Base-by-base conservation (phyloP, 2,888 invertebrate species). In the Cancer borealis region DNA sequence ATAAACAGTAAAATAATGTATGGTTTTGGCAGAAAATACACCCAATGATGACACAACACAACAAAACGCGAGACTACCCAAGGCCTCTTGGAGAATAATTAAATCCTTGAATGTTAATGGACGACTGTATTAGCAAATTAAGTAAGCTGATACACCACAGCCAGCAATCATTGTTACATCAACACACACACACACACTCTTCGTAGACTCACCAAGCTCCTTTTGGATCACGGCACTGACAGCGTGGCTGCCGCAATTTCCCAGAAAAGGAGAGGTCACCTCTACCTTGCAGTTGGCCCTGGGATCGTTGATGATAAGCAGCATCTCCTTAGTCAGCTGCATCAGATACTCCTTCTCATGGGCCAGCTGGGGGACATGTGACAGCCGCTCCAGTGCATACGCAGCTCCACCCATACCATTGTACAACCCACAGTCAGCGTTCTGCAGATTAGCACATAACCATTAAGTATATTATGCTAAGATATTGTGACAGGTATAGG, bases 181-280 rank as follows among this genome's bases (percentile, higher is more conserved):
- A 91, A 60, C 60, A 60, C 60, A 21, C 17, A 17, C 3, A 89
- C 46, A 46, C 17, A 39, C 12, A 88, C 0, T 46, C 84, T 47
- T 21, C 49, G 12, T 1, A 30, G 8, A 21, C 95, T 97, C 97
- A 21, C 97, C 97, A 0, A 97, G 96, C 88, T 97, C 97, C 95
- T 97, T 97, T 46, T 97, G 97, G 39, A 98, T 96, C 46, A 97
- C 98, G 0, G 98, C 97, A 0, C 98, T 98, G 1, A 98, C 97
- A 0, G 98, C 98, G 96, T 97, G 98, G 5, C 98, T 97, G 0
- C 98, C 98, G 14, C 98, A 98, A 96, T 98, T 98, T 2, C 98
- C 98, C n/a, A 98, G 97, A 21, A 98, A 96, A 96, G 98, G 98
- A 0, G 98, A 97, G 21, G 97, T 97, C 90, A 97, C 97, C 95